Percentiles rank a stretch among this genome's conserved stretches.
These are phyloP conservation scores for Nomada hirtipes DNA, from an alignment of 2,888 invertebrate species.

Conservation along the genomic window DNA sequence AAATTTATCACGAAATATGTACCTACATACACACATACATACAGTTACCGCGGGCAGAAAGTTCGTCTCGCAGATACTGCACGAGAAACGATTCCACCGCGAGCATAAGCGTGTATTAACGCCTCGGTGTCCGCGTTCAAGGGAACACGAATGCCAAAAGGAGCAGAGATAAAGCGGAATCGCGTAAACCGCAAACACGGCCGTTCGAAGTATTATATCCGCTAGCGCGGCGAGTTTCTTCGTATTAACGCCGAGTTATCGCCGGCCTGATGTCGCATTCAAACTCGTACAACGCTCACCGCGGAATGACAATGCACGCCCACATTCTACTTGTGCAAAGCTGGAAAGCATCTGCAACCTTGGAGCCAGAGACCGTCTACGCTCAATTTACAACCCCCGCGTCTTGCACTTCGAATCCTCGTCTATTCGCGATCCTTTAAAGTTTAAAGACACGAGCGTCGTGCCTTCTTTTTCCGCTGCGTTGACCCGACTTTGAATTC, in stretches of 20 bases:
- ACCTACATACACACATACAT: no score
- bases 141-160: not conserved
- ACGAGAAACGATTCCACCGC: not conserved
- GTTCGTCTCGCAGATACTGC: not conserved
- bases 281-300: constrained; percentile 51
- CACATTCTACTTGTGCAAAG: constrained; percentile 49
- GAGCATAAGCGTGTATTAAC: constrained; percentile 8
- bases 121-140: not conserved
- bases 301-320: constrained; percentile 51
- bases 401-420: constrained; percentile 39
- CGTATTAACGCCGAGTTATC: constrained; percentile 53
- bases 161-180: constrained; percentile 9
- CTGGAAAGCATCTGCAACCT: constrained; percentile 58
- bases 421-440: constrained; percentile 40
- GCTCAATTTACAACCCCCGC: constrained; percentile 42
- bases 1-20: constrained; percentile 8
- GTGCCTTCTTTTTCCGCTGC: not conserved
- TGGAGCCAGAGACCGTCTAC: constrained; percentile 18
- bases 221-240: constrained; percentile 17
- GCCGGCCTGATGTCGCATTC: constrained; percentile 47
- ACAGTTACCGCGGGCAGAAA: not conserved
- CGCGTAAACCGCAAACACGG: constrained; percentile 7
- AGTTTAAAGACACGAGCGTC: constrained; percentile 21
- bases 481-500: no score
- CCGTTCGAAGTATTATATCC: constrained; percentile 18